Evolutionary conservation across 2,113 vertebrate genomes (phyloP), one percentile per base, ranked within the genome.

Genomic region (Trematomus loennbergii): DNA sequence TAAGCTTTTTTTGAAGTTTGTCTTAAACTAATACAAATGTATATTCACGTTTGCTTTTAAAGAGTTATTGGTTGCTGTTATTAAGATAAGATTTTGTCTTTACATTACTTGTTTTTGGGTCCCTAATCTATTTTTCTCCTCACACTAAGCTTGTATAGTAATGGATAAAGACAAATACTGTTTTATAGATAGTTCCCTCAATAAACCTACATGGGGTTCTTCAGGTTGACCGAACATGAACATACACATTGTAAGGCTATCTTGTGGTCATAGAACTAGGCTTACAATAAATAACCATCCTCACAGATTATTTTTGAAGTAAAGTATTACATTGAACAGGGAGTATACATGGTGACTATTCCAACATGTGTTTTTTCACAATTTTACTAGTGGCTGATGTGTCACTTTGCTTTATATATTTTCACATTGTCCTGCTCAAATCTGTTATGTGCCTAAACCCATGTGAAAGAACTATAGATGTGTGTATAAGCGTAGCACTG

Each of bases 321-420:
- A 12, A 72, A 59, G 60, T 29, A 25, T 60, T 52, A 46, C 57
- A 43, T 63, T 16, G 58, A 79, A 71, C 25, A 53, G 20, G 5
- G 8, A 40, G 36, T 40, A 40, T 40, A 8, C 36, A 40, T 36
- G 29, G 13, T 52, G 40, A 65, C 65, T 49, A 36, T 49, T 55
- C 36, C 40, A 46, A 11, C 49, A 36, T 69, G n/a, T 61, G 11
- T 0, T 11, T 17, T 64, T 58, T 29, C 3, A 40, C 36, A 7
- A 40, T 50, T 11, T 16, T 17, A 29, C 64, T 49, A 25, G 54
- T 33, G 59, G 45, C 77, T 62, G 62, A 82, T 66, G 16, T 73
- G 79, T 74, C 53, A 43, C 43, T 64, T 66, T 68, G 18, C 77
- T 70, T 61, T 82, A 61, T 46, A 69, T 82, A 53, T 54, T 69